Conservation (phyloP, 2,888 invertebrate species). For the Ectemnius lituratus region DNA sequence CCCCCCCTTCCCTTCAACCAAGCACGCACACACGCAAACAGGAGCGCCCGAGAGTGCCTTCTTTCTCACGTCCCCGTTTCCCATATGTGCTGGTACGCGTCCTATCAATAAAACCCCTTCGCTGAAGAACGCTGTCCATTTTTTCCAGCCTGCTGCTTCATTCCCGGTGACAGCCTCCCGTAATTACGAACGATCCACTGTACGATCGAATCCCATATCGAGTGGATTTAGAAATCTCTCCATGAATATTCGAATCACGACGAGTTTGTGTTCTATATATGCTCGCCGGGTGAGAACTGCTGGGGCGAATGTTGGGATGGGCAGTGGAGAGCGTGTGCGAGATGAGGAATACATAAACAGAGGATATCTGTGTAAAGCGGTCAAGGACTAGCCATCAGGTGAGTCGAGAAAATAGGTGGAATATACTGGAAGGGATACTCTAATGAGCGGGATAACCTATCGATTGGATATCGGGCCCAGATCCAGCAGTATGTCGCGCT, state of each 20-base stretch:
- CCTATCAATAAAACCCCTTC: slow-evolving; percentile 60
- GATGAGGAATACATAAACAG: slow-evolving; percentile 52
- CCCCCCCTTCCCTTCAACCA: neutral
- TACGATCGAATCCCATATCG: neutral
- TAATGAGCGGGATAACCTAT: slow-evolving; percentile 37
- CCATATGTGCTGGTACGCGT: slow-evolving; percentile 48
- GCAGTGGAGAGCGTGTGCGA: slow-evolving; percentile 38
- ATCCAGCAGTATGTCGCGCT: slow-evolving; percentile 34
- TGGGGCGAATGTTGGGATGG: slow-evolving; percentile 27
- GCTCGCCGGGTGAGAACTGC: neutral
- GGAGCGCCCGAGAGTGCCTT: slow-evolving; percentile 13
- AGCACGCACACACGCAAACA: neutral
- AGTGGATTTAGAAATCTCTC: neutral
- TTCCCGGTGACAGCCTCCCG: slow-evolving; percentile 23
- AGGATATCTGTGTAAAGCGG: slow-evolving; percentile 57
- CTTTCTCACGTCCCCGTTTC: slow-evolving; percentile 56
- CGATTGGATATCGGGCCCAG: slow-evolving; percentile 50
- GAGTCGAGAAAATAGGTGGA: slow-evolving; percentile 56
- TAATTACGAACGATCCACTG: slow-evolving; percentile 8
- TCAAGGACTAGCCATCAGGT: slow-evolving; percentile 58
- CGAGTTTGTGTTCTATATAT: neutral
- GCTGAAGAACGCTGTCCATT: slow-evolving; percentile 41
- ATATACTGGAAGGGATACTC: slow-evolving; percentile 39
- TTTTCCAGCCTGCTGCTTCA: slow-evolving; percentile 33
- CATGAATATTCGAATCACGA: no score